Base-by-base conservation (phyloP, 2,888 invertebrate species). In the Falcaria lacertinaria region DNA sequence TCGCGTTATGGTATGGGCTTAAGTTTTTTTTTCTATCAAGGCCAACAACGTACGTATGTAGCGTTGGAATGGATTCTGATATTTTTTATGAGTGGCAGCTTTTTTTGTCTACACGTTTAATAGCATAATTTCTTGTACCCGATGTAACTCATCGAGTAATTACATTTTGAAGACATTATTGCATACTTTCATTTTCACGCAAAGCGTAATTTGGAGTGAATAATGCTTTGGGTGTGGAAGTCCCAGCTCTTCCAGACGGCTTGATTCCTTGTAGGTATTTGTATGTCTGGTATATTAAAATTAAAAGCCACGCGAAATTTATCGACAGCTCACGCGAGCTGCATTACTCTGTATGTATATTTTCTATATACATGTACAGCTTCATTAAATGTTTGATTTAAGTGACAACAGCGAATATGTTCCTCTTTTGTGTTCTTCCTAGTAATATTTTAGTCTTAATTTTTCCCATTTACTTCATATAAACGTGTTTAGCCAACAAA, bases 1-100 rank as follows among this genome's bases (percentile, higher is more conserved):
- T 61, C 64, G 62, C 73, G 68, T 71, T 73, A 74, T 73, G 70
- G 69, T 62, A 66, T 74, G 69, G 60, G 63, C 66, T 69, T 73
- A 54, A 65, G 62, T 69, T 77, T 81, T 76, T n/a, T 78, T 74
- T 68, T 54, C 61, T 66, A 60, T 68, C 80, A 83, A 83, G 84
- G 83, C 64, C 72, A 68, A 60, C 74, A 56, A 64, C 69, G 54
- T 52, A 53, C 52, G 64, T 51, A 60, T 60, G 57, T 60, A 62
- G 61, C 60, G 61, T 60, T 57, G 55, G 48, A 52, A 51, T 54
- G 51, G 49, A 53, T 47, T 52, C 56, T 37, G 22, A 1, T 8
- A 22, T 19, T 22, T 50, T 54, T 60, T 64, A 8, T 60, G 53
- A 54, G 54, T 47, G 45, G 55, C 50, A 41, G 45, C 52, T 53